Base-by-base conservation (phyloP, 2,888 invertebrate genomes). In the Euspilapteryx auroguttella region DNA sequence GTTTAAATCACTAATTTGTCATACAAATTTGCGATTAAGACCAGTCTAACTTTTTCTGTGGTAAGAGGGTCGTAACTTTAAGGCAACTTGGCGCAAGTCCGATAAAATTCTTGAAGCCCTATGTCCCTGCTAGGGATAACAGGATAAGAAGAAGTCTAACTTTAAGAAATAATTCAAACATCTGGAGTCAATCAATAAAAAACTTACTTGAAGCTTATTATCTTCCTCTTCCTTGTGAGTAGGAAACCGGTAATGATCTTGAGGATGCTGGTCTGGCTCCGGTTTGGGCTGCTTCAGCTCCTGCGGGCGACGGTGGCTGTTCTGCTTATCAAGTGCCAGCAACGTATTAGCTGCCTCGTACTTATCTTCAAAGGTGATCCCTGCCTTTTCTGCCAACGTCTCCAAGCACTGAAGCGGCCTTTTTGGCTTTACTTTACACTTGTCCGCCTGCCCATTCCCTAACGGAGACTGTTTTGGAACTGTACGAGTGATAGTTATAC, bases 361-460 rank as follows among this genome's bases (percentile, higher is more conserved):
- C 55, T 85, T 85, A 52, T 86, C 86, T 49, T 85, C 86, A 45
- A 85, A 82, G 11, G 85, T 85, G 9, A 86, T 85, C 2, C 86
- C 86, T 28, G 86, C 86, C 41, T 86, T 86, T 46, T 86, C 84
- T 9, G 86, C 86, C 34, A 86, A 69, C 1, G 85, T 86, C 50
- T 86, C 86, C 36, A 86, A 56, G 45, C 85, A 85, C 79, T 86
- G 85, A 28, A 86, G 43, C 1, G 75, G 75, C 30, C 75, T 50
- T 37, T 71, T 73, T 2, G 58, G 37, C 34, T 73, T 73, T 3
- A 42, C 36, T 37, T 71, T 71, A 6, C 47, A 28, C 31, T 73
- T 71, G 12, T 71, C 71, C 8, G 38, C 36, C 33, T 54, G 59
- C 24, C 40, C 47, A 32, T 41, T 44, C 9, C 54, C n/a, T 7